These are phyloP conservation scores for Calyptommatus sinebrachiatus DNA, from an alignment of 2,113 vertebrate genomes.

Conservation along the genomic window DNA sequence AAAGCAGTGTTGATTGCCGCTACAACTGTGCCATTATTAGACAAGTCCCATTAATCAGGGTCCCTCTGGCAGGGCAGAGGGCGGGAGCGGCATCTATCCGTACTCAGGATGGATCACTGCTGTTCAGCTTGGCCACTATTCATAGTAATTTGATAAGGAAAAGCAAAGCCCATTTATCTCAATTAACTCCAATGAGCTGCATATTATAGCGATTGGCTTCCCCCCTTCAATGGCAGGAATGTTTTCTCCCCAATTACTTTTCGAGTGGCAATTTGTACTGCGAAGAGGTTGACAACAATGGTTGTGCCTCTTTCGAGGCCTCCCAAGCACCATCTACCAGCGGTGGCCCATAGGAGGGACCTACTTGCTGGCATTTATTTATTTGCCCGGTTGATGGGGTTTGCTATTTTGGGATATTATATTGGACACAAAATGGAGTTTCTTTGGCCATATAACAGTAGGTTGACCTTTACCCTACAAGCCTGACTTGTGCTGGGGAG, in stretches of 20 bases:
- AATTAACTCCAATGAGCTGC: constrained; percentile 22
- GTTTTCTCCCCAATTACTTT: constrained; percentile 39
- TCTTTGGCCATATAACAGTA: too few relatives aligned
- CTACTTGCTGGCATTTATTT: too few relatives aligned
- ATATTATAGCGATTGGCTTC: constrained; percentile 52
- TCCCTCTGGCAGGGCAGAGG: constrained; percentile 8
- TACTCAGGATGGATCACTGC: not conserved
- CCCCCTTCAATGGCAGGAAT: constrained; percentile 30
- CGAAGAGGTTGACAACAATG: constrained; percentile 36
- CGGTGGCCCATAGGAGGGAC: not conserved
- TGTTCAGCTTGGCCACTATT: constrained; percentile 6
- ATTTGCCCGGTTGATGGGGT: too few relatives aligned
- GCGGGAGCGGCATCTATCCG: not conserved
- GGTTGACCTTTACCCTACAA: too few relatives aligned
- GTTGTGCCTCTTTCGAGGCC: not conserved
- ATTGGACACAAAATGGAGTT: too few relatives aligned
- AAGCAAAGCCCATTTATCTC: constrained; percentile 49
- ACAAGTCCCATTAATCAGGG: constrained; percentile 33
- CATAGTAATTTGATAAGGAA: constrained; percentile 37
- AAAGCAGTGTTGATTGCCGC: constrained; percentile 28
- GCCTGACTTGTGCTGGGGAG: too few relatives aligned
- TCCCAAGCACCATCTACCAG: not conserved
- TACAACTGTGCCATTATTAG: rapidly evolving
- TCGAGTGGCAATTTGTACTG: constrained; percentile 49
- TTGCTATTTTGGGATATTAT: too few relatives aligned